Percentiles rank a stretch among this genome's conserved stretches.
phyloP scores from a whole-genome alignment of 2,113 vertebrate genomes.

The Theropithecus gelada region DNA sequence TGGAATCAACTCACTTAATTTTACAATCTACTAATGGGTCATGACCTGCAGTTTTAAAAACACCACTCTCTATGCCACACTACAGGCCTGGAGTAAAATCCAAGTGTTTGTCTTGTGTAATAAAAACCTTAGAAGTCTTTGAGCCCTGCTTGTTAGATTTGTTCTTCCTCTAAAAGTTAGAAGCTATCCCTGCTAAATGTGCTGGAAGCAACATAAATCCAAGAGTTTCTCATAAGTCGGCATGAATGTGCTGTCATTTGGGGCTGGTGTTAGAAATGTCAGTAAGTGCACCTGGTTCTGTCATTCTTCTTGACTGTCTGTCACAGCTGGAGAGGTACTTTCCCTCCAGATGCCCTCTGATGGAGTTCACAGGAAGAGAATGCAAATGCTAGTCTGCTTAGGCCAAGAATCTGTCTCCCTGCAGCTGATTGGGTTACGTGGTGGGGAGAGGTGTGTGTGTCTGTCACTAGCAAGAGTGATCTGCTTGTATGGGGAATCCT shows the following conservation, averaged over 20 bases:
- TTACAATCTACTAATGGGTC: background rate
- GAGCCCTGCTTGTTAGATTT: constrained; percentile 28
- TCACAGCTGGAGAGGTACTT: background rate
- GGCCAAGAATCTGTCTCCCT: background rate
- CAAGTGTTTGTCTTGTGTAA: background rate
- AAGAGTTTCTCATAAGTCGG: constrained; percentile 28
- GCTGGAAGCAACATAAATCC: constrained; percentile 22
- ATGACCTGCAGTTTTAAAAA: background rate
- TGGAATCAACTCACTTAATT: background rate
- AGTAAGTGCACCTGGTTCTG: constrained; percentile 14
- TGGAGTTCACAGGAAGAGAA: background rate
- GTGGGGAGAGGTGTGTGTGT: background rate
- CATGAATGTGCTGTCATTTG: background rate
- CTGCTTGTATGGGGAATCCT: background rate
- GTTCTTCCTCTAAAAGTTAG: background rate
- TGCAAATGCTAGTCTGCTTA: background rate
- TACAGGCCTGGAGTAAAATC: background rate
- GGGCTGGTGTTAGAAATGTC: background rate
- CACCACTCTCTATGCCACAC: background rate
- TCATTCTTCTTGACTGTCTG: constrained; percentile 21
- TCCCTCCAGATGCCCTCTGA: constrained; percentile 4
- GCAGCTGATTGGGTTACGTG: background rate
- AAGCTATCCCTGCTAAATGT: background rate
- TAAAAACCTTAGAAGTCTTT: constrained; percentile 34
- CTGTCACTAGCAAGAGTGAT: background rate